Evolutionary conservation across 2,888 invertebrate species (phyloP).

Genomic region (Sussaba pulchella): DNA sequence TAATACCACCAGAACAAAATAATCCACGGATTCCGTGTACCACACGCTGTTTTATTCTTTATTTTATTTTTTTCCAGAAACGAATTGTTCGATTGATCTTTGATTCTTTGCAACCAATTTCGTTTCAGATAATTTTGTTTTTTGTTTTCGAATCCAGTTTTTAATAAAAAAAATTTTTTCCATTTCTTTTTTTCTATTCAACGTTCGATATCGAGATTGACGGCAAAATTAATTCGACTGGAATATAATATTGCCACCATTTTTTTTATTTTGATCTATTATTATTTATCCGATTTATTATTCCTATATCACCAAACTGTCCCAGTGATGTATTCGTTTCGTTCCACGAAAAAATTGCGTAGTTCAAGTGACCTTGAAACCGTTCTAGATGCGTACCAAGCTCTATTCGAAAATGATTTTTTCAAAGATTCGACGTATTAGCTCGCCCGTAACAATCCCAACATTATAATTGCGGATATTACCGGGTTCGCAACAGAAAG

Average conservation of each 20-base stretch:
- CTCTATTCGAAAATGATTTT: neutral
- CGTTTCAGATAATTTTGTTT: too few relatives aligned
- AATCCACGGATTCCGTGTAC: slow-evolving; percentile 14
- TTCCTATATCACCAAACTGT: too few relatives aligned
- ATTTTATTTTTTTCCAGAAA: neutral
- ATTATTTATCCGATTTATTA: too few relatives aligned
- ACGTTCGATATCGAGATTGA: too few relatives aligned
- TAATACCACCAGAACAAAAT: slow-evolving; percentile 40
- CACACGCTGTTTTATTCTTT: neutral
- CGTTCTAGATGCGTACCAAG: too few relatives aligned
- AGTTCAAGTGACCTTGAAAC: too few relatives aligned
- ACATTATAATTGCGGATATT: neutral
- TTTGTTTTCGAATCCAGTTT: too few relatives aligned
- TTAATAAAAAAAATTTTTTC: neutral
- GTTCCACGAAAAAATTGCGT: too few relatives aligned
- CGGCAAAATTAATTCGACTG: too few relatives aligned
- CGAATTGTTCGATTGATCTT: too few relatives aligned
- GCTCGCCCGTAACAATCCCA: neutral
- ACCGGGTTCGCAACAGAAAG: neutral
- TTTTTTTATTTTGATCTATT: neutral
- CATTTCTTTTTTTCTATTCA: too few relatives aligned
- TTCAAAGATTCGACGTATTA: slow-evolving; percentile 18
- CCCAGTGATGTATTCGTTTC: too few relatives aligned
- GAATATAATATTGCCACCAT: neutral
- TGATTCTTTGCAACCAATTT: neutral